These are phyloP conservation scores for Lasioglossum pauxillum DNA, from an alignment of 2,888 invertebrate genomes.

Conservation along the genomic window DNA sequence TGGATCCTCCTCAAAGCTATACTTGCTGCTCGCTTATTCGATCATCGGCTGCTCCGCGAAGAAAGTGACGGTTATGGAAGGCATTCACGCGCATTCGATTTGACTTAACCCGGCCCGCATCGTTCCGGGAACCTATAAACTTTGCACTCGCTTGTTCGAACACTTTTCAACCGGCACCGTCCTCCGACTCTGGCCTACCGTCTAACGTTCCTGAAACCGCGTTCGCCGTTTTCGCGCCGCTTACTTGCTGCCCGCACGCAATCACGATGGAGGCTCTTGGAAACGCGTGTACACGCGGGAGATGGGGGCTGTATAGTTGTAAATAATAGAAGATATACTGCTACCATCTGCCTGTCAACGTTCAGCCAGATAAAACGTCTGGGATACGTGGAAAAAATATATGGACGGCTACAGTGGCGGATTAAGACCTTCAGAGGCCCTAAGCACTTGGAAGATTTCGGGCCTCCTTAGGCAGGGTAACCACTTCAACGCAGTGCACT, in stretches of 20 bases:
- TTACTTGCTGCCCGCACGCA: background rate
- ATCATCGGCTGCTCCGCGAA: constrained; percentile 60
- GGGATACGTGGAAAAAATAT: background rate
- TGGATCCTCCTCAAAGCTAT: constrained; percentile 49
- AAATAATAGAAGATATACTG: background rate
- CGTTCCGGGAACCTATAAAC: constrained; percentile 70
- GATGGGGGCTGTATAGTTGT: background rate
- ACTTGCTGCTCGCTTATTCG: constrained; percentile 59
- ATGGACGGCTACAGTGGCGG: background rate
- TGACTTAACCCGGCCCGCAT: constrained; percentile 55
- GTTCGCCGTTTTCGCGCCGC: background rate
- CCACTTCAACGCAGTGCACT: no score
- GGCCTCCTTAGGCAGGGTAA: no score
- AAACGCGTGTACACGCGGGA: background rate
- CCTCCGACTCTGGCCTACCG: background rate
- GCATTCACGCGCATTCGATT: constrained; percentile 65
- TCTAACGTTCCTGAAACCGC: constrained; percentile 18
- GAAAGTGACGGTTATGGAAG: constrained; percentile 69
- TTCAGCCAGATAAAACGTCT: background rate
- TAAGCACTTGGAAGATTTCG: background rate
- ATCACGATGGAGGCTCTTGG: background rate
- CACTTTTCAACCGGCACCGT: constrained; percentile 11
- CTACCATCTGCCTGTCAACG: background rate
- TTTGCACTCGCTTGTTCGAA: constrained; percentile 14
- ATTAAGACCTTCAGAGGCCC: background rate